Evolutionary conservation across 2,888 invertebrate genomes (phyloP).

Genomic region (Melanargia galathea): DNA sequence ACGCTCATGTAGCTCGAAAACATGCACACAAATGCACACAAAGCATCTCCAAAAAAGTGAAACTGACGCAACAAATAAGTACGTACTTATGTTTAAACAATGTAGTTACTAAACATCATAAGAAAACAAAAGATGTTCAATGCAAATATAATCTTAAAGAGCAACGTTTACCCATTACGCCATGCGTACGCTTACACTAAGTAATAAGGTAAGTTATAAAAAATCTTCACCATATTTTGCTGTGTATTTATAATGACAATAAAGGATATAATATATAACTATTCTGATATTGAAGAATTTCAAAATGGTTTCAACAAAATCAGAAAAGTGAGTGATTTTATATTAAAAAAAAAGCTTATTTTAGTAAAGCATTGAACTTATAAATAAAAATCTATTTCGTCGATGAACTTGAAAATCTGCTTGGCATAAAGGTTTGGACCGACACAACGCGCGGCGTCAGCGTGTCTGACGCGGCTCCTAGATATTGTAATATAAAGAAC

Average conservation of each 20-base stretch:
- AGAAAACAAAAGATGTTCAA: slow-evolving; percentile 14
- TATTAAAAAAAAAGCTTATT: not conserved
- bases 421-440: not conserved
- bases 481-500: not conserved
- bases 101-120: slow-evolving; percentile 3
- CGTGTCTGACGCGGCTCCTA: not conserved
- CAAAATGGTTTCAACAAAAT: not conserved
- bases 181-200: slow-evolving; percentile 2
- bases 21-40: slow-evolving; percentile 5
- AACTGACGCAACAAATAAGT: slow-evolving; percentile 15
- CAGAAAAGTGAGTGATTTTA: not conserved
- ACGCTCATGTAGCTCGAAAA: no score
- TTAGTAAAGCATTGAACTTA: not conserved
- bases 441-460: not conserved
- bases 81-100: no score
- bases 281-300: no score
- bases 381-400: not conserved
- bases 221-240: not conserved
- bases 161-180: slow-evolving; percentile 1
- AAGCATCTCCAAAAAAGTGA: no score
- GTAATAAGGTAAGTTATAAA: not conserved
- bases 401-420: not conserved
- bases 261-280: not conserved
- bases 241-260: not conserved
- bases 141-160: slow-evolving; percentile 14